A percentile compares a stretch with the other conserved stretches of the same genome.
These are phyloP conservation scores for Bombyx huttoni DNA, from an alignment of 2,888 invertebrate genomes.

Conservation along the genomic window DNA sequence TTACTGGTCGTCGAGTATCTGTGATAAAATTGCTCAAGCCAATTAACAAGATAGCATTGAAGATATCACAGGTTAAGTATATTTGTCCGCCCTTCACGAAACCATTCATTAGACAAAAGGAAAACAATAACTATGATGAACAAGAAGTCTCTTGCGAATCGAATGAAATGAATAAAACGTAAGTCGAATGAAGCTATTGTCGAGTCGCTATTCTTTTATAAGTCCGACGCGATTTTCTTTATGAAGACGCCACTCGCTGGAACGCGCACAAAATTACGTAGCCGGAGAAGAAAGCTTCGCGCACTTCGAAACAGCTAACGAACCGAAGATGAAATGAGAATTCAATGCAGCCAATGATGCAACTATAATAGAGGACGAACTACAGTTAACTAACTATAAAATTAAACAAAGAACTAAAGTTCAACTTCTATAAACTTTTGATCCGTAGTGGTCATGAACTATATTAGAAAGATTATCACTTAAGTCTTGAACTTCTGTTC, in stretches of 20 bases:
- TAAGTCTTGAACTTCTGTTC: too few species aligned
- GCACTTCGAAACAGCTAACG: constrained; percentile 29
- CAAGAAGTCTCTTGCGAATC: constrained; percentile 20
- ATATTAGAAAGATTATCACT: too few species aligned
- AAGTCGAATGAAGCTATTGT: constrained; percentile 52
- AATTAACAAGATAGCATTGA: constrained; percentile 18
- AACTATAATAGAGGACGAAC: background rate
- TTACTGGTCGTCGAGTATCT: constrained; percentile 2
- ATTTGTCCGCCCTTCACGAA: constrained; percentile 17
- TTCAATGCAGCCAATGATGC: constrained; percentile 22
- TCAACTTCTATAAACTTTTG: too few species aligned
- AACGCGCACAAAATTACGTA: constrained; percentile 44
- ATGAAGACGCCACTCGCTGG: constrained; percentile 27
- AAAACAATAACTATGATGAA: constrained; percentile 35
- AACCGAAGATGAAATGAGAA: constrained; percentile 37
- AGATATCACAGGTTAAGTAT: constrained; percentile 16
- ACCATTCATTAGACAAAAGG: constrained; percentile 21
- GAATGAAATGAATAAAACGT: constrained; percentile 30
- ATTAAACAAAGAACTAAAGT: background rate
- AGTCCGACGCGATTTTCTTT: constrained; percentile 38
- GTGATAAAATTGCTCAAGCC: constrained; percentile 7
- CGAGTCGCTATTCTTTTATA: constrained; percentile 35
- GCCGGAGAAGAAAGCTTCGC: constrained; percentile 30
- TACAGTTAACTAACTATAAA: background rate
- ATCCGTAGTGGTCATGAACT: too few species aligned